Conservation (phyloP, 2,888 invertebrate genomes). For the Pammene aurita region DNA sequence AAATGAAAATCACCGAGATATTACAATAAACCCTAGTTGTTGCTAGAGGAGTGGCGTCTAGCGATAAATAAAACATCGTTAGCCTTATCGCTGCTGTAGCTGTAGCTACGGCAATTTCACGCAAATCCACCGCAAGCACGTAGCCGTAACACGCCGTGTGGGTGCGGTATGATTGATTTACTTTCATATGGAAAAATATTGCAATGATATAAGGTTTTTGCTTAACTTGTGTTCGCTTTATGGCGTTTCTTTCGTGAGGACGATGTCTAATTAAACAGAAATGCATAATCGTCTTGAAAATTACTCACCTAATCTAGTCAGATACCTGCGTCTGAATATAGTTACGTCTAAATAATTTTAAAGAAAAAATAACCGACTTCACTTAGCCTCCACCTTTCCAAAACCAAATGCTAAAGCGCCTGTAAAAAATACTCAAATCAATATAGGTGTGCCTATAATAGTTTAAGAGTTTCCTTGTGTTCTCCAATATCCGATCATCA, state of each 20-base stretch:
- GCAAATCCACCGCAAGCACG: not conserved
- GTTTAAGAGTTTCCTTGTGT: no score
- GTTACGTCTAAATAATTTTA: no score
- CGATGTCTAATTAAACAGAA: not conserved
- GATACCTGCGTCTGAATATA: no score
- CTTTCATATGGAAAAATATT: not conserved
- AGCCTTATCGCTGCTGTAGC: slow-evolving; percentile 2
- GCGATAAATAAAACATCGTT: slow-evolving; percentile 12
- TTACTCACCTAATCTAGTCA: no score
- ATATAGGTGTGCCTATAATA: no score
- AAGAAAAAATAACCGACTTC: no score
- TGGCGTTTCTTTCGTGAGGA: not conserved
- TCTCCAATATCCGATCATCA: no score
- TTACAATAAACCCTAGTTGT: not conserved
- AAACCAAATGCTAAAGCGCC: no score
- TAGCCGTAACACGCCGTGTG: slow-evolving; percentile 16
- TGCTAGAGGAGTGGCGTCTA: not conserved
- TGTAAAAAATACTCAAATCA: no score
- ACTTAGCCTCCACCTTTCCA: no score
- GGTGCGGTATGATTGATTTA: slow-evolving; percentile 10
- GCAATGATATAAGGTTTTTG: not conserved
- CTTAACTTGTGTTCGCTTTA: not conserved
- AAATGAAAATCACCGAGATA: not conserved
- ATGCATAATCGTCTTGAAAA: no score
- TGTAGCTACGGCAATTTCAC: not conserved